Evolutionary conservation across 2,113 vertebrate species (phyloP), one percentile per base, ranked within the genome.

Genomic region (Anoplopoma fimbria): DNA sequence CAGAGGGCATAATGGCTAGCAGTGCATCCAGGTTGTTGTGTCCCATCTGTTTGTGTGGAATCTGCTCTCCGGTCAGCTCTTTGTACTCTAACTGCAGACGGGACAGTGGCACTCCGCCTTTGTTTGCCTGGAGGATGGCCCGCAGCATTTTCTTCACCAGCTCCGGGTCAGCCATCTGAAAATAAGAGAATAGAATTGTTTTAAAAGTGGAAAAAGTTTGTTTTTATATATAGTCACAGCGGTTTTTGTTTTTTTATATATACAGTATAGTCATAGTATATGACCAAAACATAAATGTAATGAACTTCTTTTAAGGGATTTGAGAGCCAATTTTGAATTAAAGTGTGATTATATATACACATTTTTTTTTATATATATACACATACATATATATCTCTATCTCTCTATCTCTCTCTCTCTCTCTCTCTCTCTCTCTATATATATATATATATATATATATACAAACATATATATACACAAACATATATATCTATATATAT

Each of bases 1-100:
- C 95, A 15, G 95, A 94, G 57, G 98, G 96, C 87, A 99, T 94
- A 90, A 93, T 96, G 80, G 93, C 88, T 77, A 99, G 92, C 63
- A 98, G 95, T 47, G 92, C 67, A 42, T 98, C 96, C 88, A 98
- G 92, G 0, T 96, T 96, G 77, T 85, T 91, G 86, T 97, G 94
- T 58, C 98, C 97, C 81, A 99, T 93, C 73, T 97, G 96, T 78
- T 95, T 96, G 92, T 97, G 95, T 14, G 97, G 97, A 90, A 99
- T 97, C 91, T 94, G 93, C 78, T 99, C 98, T 2, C 97, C 97
- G 0, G 97, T 97, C 76, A 98, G 90, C 55, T 96, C 96, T 89
- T 93, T 97, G 93, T 97, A 99, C 81, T 98, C 97, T 4, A 83
- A 82, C 91, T 98, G 96, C 68, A 99, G 95, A 19, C 93, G 95